These are phyloP conservation scores for Sterrhoptilus dennistouni DNA, from an alignment of 2,113 vertebrate species.

Conservation along the genomic window DNA sequence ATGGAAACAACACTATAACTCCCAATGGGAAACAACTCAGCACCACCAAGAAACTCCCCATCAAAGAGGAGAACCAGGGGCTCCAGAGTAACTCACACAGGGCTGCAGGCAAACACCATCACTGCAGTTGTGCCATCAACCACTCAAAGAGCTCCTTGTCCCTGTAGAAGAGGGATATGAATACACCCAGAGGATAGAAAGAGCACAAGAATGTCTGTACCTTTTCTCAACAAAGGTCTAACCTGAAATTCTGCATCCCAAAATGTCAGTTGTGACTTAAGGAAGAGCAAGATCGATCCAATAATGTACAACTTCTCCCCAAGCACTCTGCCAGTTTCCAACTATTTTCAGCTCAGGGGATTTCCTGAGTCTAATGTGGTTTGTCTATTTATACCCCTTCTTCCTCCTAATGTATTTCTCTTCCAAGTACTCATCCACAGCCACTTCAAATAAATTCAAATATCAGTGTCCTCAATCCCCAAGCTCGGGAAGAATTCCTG, in stretches of 20 bases:
- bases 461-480: neutral
- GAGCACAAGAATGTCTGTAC: neutral
- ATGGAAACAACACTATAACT: neutral
- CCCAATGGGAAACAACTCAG: neutral
- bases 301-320: neutral
- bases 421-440: neutral
- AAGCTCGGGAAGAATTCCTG: neutral
- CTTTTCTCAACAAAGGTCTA: neutral
- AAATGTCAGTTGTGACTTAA: neutral
- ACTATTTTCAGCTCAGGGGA: neutral
- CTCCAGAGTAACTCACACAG: fast-evolving
- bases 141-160: neutral
- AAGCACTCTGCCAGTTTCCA: neutral
- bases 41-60: neutral
- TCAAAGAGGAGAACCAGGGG: neutral
- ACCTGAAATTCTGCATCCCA: neutral
- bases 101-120: neutral
- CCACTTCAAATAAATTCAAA: neutral
- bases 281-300: neutral
- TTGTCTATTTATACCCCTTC: neutral
- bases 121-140: neutral
- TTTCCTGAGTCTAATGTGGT: neutral
- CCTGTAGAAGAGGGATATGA: neutral
- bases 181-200: neutral
- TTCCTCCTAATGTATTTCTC: neutral